Base-by-base conservation (phyloP, 2,888 invertebrate genomes). In the Cenopis cana region DNA sequence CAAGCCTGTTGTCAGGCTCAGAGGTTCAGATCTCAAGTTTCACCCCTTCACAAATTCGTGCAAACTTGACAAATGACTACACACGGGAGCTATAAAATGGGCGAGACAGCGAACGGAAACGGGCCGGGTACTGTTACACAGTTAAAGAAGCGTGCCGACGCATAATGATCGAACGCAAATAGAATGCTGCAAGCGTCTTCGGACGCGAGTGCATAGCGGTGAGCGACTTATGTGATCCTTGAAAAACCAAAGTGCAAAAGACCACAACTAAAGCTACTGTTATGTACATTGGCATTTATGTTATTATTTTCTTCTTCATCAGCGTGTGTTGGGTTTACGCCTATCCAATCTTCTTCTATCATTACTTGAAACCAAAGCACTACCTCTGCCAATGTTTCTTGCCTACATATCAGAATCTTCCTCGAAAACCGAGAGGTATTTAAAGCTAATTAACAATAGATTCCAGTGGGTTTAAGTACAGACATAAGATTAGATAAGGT, bases 131-230 rank as follows among this genome's bases (percentile, higher is more conserved):
- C 89, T 87, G 90, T 89, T 90, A 89, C 89, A 89, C 88, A 89
- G 90, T 89, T 85, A 86, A 81, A 89, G 87, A 85, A 87, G 91
- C 90, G 91, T 91, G 92, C 83, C 80, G 82, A 79, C 81, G 92
- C 92, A 93, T 93, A 93, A 92, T 90, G 88, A 91, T 91, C 82
- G 85, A 83, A 86, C 87, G 82, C 85, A 89, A 90, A 91, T 90
- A 91, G 89, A 89, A 84, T 81, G 81, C 85, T 87, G 84, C 83
- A 85, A 85, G 82, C 81, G 81, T 75, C 73, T 79, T 73, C 67
- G 61, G 60, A 61, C 81, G 79, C 82, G 81, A 71, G 71, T 71
- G 66, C 71, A 61, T 61, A 71, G 67, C 71, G 66, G 54, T 54
- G 33, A 65, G 64, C 64, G 70, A 66, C 20, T 54, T n/a, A 52